Conservation (phyloP, 2,888 invertebrate species). For the Spisula solida region DNA sequence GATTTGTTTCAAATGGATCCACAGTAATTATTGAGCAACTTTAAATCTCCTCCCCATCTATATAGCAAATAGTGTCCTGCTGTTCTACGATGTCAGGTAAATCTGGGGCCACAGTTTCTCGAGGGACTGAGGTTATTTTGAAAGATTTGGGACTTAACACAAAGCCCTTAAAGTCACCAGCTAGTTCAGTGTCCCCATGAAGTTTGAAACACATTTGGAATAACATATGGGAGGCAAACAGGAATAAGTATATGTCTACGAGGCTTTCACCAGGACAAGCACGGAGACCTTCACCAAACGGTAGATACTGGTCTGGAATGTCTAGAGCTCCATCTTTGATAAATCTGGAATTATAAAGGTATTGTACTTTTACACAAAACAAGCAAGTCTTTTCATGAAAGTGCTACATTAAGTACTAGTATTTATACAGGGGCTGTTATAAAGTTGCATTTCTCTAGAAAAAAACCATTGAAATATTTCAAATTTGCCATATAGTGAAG, state of each 20-base stretch:
- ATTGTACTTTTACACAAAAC: not conserved
- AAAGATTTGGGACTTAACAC: conserved; percentile 76
- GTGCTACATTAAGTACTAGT: no score
- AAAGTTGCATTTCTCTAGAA: no score
- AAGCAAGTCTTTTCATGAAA: not conserved
- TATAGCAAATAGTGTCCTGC: conserved; percentile 35
- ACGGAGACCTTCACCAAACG: conserved; percentile 79
- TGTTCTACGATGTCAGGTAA: not conserved
- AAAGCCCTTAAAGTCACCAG: conserved; percentile 74
- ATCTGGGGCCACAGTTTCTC: conserved; percentile 47
- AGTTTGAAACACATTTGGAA: conserved; percentile 75
- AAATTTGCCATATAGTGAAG: no score
- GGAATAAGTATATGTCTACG: conserved; percentile 78
- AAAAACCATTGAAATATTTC: no score
- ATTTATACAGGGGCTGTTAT: no score
- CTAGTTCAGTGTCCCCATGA: conserved; percentile 59
- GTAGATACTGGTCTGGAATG: conserved; percentile 81
- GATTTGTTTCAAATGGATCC: not conserved
- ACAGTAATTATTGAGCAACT: not conserved
- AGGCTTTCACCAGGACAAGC: conserved; percentile 81
- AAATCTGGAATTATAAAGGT: conserved; percentile 71
- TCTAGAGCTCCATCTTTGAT: conserved; percentile 73
- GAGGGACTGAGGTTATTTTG: conserved; percentile 62
- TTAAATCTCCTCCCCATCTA: conserved; percentile 31
- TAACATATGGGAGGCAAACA: conserved; percentile 79